A percentile compares a stretch with the other conserved stretches of the same genome.
Evolutionary conservation across 2,113 vertebrate genomes (phyloP).

Genomic region (Lepus americanus): DNA sequence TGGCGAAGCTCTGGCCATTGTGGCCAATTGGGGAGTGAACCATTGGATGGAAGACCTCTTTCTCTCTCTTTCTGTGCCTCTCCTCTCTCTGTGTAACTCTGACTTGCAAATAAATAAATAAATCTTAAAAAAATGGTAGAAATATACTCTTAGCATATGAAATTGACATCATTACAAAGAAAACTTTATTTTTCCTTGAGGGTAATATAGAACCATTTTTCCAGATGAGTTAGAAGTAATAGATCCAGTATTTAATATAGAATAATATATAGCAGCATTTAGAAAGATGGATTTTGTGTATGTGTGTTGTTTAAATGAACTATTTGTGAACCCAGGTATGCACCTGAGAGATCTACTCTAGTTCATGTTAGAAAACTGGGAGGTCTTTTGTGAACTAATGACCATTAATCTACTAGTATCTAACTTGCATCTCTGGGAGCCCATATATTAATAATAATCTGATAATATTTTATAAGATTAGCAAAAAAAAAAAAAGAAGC

Average conservation of each 20-base stretch:
- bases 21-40: too few species aligned
- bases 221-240: not conserved
- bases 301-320: not conserved
- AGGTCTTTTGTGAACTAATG: not conserved
- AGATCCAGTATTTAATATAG: not conserved
- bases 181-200: not conserved
- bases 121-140: not conserved
- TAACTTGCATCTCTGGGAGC: not conserved
- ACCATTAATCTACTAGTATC: not conserved
- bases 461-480: not conserved
- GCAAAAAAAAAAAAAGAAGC: conserved; percentile 6
- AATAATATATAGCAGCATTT: not conserved
- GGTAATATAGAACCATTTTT: not conserved
- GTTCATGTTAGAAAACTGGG: not conserved
- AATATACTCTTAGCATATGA: not conserved
- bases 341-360: not conserved
- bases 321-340: not conserved
- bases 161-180: not conserved
- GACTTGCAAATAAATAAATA: too few species aligned
- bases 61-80: too few species aligned
- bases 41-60: too few species aligned
- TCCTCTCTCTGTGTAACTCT: too few species aligned
- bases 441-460: not conserved
- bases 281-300: not conserved
- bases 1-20: too few species aligned